phyloP scores from a whole-genome alignment of 2,797 vertebrate species.

The Phoebastria nigripes region DNA sequence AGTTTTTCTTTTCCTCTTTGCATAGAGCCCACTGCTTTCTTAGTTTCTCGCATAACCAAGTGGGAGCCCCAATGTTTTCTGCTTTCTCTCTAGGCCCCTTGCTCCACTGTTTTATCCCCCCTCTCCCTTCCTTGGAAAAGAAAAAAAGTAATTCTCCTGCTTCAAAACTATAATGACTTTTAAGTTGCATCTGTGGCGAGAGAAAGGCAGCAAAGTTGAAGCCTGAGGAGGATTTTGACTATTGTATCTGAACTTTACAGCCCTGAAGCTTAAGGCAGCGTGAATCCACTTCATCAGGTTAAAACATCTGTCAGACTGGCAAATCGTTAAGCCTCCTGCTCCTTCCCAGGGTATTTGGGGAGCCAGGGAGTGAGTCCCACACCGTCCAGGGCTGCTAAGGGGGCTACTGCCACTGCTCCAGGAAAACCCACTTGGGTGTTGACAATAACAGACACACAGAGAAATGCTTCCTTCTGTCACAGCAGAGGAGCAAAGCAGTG shows the following conservation, averaged over 20 bases:
- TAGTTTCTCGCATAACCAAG: background rate
- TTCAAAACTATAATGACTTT: background rate
- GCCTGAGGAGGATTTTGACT: slow-evolving; percentile 3
- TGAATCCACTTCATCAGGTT: slow-evolving; percentile 51
- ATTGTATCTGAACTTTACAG: slow-evolving; percentile 44
- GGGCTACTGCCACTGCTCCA: background rate
- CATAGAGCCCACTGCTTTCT: background rate
- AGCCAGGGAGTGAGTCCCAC: background rate
- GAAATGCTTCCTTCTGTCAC: slow-evolving; percentile 15
- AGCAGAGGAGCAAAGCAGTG: background rate
- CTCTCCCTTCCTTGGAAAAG: background rate
- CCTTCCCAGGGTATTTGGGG: slow-evolving; percentile 3
- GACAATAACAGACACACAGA: background rate
- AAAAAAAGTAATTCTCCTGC: background rate
- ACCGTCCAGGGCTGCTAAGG: background rate
- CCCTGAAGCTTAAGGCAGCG: slow-evolving; percentile 24
- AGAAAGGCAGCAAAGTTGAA: slow-evolving; percentile 30
- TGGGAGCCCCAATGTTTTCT: background rate
- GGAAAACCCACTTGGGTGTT: background rate
- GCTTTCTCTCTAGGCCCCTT: background rate
- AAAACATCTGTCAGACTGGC: slow-evolving; percentile 60
- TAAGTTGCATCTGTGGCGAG: background rate
- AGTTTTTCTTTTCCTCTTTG: slow-evolving; percentile 14
- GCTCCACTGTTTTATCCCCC: background rate
- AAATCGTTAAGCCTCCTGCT: slow-evolving; percentile 29